Base-by-base conservation (phyloP, 2,888 invertebrate species). In the Panzeria rudis region DNA sequence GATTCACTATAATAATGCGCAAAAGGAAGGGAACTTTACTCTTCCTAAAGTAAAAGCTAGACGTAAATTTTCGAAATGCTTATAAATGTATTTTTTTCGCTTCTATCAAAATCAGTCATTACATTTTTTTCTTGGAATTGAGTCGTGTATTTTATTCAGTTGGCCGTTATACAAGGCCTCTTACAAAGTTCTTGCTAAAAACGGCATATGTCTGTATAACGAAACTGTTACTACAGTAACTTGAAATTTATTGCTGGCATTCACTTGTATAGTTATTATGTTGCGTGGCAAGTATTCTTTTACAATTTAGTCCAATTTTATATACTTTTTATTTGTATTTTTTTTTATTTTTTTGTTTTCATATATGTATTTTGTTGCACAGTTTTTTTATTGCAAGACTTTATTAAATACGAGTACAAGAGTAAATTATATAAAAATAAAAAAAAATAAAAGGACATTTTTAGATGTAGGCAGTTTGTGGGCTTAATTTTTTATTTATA, bases 141-240 rank as follows among this genome's bases (percentile, higher is more conserved):
- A n/a, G n/a, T n/a, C n/a, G n/a, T n/a, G n/a, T n/a, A n/a, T 8
- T 8, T 35, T 35, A 9, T 9, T 35, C 1, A 5, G 5, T 8
- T 8, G 35, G 17, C 25, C 59, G 80, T 73, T 23, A 6, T 38
- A n/a, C 0, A 0, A 50, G 80, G 47, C 47, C 35, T 50, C 50
- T 17, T 50, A 20, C 20, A 20, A 15, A 5, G 17, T 11, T 44
- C 23, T 4, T 62, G 2, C 11, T n/a, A n/a, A 15, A 15, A 50
- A 20, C 8, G 8, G 1, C 17, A 17, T 47, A 8, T 15, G n/a
- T n/a, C 29, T 50, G 29, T 9, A 20, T n/a, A 50, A 20, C 41
- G 25, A 38, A 77, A 84, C 73, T 77, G 73, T 77, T 81, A 68
- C 29, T 77, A 69, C 81, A 77, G 84, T 82, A 62, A 85, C 75